These are phyloP conservation scores for Tenualosa thibaudeaui DNA, from an alignment of 2,797 vertebrate species.

Conservation along the genomic window DNA sequence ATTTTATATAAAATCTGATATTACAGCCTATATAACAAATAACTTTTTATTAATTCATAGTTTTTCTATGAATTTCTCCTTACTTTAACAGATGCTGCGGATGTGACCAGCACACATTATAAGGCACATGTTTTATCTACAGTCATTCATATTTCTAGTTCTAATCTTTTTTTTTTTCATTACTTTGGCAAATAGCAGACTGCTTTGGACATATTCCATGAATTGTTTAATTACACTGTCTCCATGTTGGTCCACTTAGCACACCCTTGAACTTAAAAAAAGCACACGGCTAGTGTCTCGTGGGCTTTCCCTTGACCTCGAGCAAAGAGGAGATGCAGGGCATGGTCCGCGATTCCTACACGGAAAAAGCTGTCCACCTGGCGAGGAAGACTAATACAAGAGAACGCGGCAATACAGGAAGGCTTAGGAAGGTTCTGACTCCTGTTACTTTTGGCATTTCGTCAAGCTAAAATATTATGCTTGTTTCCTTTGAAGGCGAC, in stretches of 20 bases:
- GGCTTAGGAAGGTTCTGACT: slow-evolving; percentile 55
- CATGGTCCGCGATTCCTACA: slow-evolving; percentile 73
- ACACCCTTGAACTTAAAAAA: slow-evolving; percentile 54
- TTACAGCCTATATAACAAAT: no score
- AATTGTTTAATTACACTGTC: slow-evolving; percentile 64
- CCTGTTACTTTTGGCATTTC: slow-evolving; percentile 66
- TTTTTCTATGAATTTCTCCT: not conserved
- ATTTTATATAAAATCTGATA: no score
- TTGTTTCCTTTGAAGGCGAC: slow-evolving; percentile 70
- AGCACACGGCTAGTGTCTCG: slow-evolving; percentile 64
- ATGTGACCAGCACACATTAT: not conserved
- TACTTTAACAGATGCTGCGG: not conserved
- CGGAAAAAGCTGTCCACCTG: slow-evolving; percentile 77
- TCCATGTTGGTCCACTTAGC: slow-evolving; percentile 42
- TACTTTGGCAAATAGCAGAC: not conserved
- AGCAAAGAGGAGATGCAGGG: slow-evolving; percentile 52
- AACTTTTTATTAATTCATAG: not conserved
- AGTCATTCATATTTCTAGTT: not conserved
- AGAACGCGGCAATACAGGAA: slow-evolving; percentile 70
- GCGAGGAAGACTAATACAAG: slow-evolving; percentile 77
- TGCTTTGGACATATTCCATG: slow-evolving; percentile 59
- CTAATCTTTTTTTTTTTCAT: no score
- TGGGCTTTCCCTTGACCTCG: slow-evolving; percentile 72
- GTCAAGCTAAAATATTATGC: slow-evolving; percentile 75
- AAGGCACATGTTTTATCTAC: not conserved